phyloP scores from a whole-genome alignment of 2,797 vertebrate species.

The Gobionotothen gibberifrons region DNA sequence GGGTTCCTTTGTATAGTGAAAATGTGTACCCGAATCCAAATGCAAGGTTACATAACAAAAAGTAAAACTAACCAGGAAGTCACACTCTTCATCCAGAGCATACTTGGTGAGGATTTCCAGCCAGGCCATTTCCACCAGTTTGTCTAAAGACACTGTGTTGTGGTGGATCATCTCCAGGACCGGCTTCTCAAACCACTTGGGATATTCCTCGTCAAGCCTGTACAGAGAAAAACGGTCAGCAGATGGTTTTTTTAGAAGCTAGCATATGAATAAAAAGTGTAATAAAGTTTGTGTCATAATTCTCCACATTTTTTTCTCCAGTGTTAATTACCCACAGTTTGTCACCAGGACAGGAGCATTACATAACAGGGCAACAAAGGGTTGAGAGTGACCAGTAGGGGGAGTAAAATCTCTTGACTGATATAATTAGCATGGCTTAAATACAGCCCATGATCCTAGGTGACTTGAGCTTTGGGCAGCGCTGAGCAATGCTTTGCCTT shows the following conservation, averaged over 20 bases:
- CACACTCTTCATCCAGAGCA: slow-evolving; percentile 95
- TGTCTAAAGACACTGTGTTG: slow-evolving; percentile 96
- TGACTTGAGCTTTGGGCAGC: slow-evolving; percentile 29
- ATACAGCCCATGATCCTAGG: slow-evolving; percentile 49
- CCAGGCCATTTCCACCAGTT: slow-evolving; percentile 96
- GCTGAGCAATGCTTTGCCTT: background rate
- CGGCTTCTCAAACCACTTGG: slow-evolving; percentile 96
- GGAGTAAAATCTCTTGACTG: slow-evolving; percentile 41
- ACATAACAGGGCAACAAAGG: slow-evolving; percentile 39
- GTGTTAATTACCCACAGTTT: background rate
- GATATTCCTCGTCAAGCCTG: slow-evolving; percentile 98
- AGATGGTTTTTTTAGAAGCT: background rate
- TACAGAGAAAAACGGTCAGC: slow-evolving; percentile 5
- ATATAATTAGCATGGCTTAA: slow-evolving; percentile 59
- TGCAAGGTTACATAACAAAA: background rate
- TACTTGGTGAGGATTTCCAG: slow-evolving; percentile 98
- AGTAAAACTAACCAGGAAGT: slow-evolving; percentile 89
- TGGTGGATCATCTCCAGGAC: slow-evolving; percentile 98
- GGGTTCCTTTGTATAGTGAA: background rate
- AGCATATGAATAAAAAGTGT: background rate
- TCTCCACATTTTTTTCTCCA: background rate
- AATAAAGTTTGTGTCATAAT: background rate
- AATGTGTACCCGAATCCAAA: background rate
- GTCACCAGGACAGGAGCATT: slow-evolving; percentile 2
- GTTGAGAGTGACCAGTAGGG: slow-evolving; percentile 62